phyloP scores from a whole-genome alignment of 1,140 invertebrate genomes.

The Ips nitidus region DNA sequence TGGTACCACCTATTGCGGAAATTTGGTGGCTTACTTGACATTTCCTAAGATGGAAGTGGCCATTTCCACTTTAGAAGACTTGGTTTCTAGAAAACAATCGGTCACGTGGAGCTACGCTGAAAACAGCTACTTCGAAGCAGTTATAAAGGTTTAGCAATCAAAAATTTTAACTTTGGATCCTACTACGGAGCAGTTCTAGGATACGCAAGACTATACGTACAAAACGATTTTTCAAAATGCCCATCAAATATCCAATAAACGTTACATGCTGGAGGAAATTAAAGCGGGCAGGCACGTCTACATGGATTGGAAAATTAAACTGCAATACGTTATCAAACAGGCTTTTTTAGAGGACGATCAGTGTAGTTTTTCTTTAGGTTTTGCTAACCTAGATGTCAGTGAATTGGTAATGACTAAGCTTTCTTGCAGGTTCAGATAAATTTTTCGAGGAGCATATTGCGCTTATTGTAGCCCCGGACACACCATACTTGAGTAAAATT shows the following conservation, averaged over 20 bases:
- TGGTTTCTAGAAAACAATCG: conserved; percentile 62
- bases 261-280: conserved; percentile 61
- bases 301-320: conserved; percentile 78
- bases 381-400: neutral
- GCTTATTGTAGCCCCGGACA: conserved; percentile 70
- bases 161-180: neutral
- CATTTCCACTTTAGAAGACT: conserved; percentile 71
- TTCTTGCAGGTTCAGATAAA: conserved; percentile 56
- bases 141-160: conserved; percentile 57
- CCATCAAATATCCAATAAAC: conserved; percentile 55
- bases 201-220: conserved; percentile 53
- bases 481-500: conserved; percentile 70
- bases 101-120: conserved; percentile 75
- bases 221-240: conserved; percentile 26
- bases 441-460: conserved; percentile 79
- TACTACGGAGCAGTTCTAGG: conserved; percentile 45
- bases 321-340: conserved; percentile 68
- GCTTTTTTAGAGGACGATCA: conserved; percentile 61
- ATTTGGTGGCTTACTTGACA: conserved; percentile 89
- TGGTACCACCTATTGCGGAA: conserved; percentile 90
- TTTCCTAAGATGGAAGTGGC: conserved; percentile 83
- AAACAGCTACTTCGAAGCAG: conserved; percentile 72
- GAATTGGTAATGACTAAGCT: neutral
- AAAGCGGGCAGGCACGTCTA: conserved; percentile 68
- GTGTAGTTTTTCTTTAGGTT: conserved; percentile 73